Evolutionary conservation across 2,888 invertebrate species (phyloP).

Genomic region (Vannuccia rotundouncinata): DNA sequence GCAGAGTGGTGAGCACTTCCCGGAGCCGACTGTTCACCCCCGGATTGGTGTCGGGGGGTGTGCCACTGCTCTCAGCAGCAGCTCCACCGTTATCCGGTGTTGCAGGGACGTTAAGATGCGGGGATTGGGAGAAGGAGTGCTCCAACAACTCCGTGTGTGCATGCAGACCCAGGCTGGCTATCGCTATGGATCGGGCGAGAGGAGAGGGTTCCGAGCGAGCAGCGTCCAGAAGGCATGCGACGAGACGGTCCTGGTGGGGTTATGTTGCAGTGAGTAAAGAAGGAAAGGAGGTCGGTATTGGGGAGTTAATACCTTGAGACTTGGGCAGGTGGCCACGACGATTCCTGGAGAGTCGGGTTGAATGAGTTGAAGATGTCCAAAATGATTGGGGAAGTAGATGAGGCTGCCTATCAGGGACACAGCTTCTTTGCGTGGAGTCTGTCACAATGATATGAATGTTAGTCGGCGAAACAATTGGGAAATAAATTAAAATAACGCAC

Average conservation of each 20-base stretch:
- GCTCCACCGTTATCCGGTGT: background rate
- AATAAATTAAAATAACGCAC: too few species aligned
- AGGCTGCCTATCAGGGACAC: conserved; percentile 76
- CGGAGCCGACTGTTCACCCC: background rate
- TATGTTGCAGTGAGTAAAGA: background rate
- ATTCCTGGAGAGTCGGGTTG: background rate
- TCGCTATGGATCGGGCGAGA: conserved; percentile 64
- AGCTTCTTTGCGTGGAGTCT: conserved; percentile 80
- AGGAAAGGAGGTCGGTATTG: background rate
- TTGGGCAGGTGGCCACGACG: background rate
- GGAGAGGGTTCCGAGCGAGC: conserved; percentile 1
- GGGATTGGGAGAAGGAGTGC: background rate
- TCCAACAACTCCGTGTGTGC: conserved; percentile 63
- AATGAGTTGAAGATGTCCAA: conserved; percentile 50
- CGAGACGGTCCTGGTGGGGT: background rate
- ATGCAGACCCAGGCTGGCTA: conserved; percentile 74
- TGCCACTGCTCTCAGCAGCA: background rate
- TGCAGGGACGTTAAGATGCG: background rate
- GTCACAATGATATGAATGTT: background rate
- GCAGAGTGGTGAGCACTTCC: background rate
- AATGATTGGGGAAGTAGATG: conserved; percentile 68
- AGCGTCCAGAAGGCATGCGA: conserved; percentile 4
- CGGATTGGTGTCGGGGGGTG: background rate
- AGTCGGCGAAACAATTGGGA: background rate
- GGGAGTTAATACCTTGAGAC: conserved; percentile 6